phyloP scores from a whole-genome alignment of 1,140 invertebrate species.

The Stenopsyche tienmushanensis region DNA sequence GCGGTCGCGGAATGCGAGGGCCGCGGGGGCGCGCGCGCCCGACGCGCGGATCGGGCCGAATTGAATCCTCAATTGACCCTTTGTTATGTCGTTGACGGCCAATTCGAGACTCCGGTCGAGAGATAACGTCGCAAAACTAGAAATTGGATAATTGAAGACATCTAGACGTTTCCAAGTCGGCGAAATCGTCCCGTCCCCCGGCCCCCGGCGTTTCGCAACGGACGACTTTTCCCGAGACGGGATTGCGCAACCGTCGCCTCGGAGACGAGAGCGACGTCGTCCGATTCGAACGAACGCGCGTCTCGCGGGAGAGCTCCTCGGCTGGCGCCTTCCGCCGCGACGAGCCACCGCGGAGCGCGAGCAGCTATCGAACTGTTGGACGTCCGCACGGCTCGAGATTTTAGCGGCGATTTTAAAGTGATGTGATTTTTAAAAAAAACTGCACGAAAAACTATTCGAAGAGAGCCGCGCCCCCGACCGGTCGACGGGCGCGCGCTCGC shows the following conservation, averaged over 20 bases:
- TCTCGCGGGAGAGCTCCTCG: too few relatives aligned
- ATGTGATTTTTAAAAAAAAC: neutral
- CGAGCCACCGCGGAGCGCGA: too few relatives aligned
- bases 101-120: neutral
- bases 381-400: too few relatives aligned
- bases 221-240: neutral
- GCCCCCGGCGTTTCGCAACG: too few relatives aligned
- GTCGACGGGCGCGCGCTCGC: neutral
- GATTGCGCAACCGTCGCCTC: neutral
- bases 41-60: slow-evolving; percentile 23
- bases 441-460: neutral
- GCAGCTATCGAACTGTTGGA: too few relatives aligned
- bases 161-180: neutral
- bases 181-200: too few relatives aligned
- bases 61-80: slow-evolving; percentile 38
- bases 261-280: too few relatives aligned
- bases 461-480: neutral
- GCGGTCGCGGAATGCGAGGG: too few relatives aligned
- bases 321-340: too few relatives aligned
- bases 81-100: slow-evolving; percentile 33
- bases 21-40: neutral
- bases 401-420: too few relatives aligned
- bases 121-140: slow-evolving; percentile 9
- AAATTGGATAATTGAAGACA: slow-evolving; percentile 13
- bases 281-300: too few relatives aligned